A percentile compares a stretch with the other conserved stretches of the same genome.
These are phyloP conservation scores for Nephila pilipes DNA, from an alignment of 1,140 invertebrate genomes.

Conservation along the genomic window DNA sequence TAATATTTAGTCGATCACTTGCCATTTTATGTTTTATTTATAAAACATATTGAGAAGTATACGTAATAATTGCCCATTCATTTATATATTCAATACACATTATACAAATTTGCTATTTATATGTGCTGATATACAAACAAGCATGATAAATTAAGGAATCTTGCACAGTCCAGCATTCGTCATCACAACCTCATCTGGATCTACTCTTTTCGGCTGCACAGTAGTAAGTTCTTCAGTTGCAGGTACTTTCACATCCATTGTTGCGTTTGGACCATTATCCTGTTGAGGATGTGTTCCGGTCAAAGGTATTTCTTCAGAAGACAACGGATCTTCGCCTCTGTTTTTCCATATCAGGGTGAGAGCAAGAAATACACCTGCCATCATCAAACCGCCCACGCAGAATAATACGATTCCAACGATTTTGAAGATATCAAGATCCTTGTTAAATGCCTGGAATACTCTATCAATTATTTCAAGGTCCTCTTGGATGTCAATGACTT, in stretches of 20 bases:
- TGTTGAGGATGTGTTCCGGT: neutral
- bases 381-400: conserved; percentile 83
- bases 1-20: too few species aligned
- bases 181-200: conserved; percentile 73
- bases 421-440: conserved; percentile 83
- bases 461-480: conserved; percentile 83
- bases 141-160: conserved; percentile 47
- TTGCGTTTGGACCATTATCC: neutral
- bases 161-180: conserved; percentile 76
- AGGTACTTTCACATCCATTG: conserved; percentile 76
- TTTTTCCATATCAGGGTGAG: conserved; percentile 82
- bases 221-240: conserved; percentile 77
- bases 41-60: too few species aligned
- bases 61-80: too few species aligned
- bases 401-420: conserved; percentile 83
- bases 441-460: conserved; percentile 82
- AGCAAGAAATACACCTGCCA: conserved; percentile 82
- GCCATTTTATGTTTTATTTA: too few species aligned
- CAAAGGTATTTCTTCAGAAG: conserved; percentile 40
- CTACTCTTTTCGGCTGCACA: conserved; percentile 77
- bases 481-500: conserved; percentile 81
- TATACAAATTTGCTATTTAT: neutral
- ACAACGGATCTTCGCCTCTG: conserved; percentile 80
- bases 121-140: neutral
- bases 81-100: too few species aligned